Percentiles rank a stretch among this genome's conserved stretches.
Conservation (phyloP, 2,888 invertebrate genomes). For the Calameuta pallipes region DNA sequence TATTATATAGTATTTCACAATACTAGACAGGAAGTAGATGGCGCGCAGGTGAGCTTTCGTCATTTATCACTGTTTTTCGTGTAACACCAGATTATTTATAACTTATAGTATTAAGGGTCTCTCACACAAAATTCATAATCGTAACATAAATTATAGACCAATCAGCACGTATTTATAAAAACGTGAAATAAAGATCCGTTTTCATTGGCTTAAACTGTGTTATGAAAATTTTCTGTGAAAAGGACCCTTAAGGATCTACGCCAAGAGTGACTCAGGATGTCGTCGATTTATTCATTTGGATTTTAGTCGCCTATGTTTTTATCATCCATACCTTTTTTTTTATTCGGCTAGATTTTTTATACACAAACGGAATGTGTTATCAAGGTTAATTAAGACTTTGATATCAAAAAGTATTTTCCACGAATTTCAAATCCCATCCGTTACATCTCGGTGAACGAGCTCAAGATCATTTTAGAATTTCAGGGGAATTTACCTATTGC, state of each 20-base stretch:
- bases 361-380: constrained; percentile 34
- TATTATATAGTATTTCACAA: background rate
- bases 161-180: background rate
- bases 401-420: constrained; percentile 13
- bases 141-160: background rate
- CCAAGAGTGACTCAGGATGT: background rate
- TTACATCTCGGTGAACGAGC: background rate
- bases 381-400: constrained; percentile 1
- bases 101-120: background rate
- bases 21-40: background rate
- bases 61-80: background rate
- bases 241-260: background rate
- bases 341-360: constrained; percentile 14
- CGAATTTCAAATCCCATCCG: background rate
- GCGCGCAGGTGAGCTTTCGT: background rate
- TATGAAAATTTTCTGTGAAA: background rate
- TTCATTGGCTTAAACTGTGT: background rate
- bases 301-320: background rate
- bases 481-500: background rate
- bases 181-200: background rate
- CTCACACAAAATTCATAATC: too few species aligned
- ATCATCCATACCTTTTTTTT: background rate
- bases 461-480: background rate
- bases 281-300: background rate
- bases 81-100: background rate